These are phyloP conservation scores for Microtus oregoni DNA, from an alignment of 2,113 vertebrate genomes.

Conservation along the genomic window DNA sequence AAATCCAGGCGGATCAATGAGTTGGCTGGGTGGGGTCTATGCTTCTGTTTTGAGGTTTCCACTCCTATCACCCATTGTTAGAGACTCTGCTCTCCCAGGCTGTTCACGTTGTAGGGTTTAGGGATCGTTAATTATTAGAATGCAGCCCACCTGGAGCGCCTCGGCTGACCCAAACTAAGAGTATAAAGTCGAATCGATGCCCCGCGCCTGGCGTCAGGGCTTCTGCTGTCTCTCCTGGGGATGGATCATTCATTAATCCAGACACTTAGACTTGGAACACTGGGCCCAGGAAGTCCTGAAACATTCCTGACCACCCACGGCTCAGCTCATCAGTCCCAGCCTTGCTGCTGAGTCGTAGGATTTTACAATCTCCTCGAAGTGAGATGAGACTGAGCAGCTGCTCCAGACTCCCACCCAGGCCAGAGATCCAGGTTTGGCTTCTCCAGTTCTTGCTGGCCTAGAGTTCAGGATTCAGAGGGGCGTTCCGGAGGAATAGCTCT, in stretches of 20 bases:
- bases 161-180: conserved; percentile 63
- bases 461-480: neutral
- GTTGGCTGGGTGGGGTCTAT: neutral
- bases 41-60: neutral
- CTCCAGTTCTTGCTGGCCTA: neutral
- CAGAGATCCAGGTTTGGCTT: neutral
- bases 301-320: conserved; percentile 79
- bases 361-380: conserved; percentile 40
- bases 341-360: conserved; percentile 31
- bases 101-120: conserved; percentile 19
- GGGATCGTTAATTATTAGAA: conserved; percentile 78
- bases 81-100: conserved; percentile 1
- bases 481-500: neutral
- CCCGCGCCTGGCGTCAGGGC: conserved; percentile 40
- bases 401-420: neutral
- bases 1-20: neutral
- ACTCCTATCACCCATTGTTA: neutral
- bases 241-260: conserved; percentile 83
- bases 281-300: conserved; percentile 72
- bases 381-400: conserved; percentile 19
- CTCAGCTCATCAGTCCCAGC: conserved; percentile 25
- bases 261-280: conserved; percentile 66
- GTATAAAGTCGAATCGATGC: conserved; percentile 78
- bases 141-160: conserved; percentile 59
- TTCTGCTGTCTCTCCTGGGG: conserved; percentile 39